These are phyloP conservation scores for Mesorhabditis spiculigera DNA, from an alignment of 2,888 invertebrate genomes.

Conservation along the genomic window DNA sequence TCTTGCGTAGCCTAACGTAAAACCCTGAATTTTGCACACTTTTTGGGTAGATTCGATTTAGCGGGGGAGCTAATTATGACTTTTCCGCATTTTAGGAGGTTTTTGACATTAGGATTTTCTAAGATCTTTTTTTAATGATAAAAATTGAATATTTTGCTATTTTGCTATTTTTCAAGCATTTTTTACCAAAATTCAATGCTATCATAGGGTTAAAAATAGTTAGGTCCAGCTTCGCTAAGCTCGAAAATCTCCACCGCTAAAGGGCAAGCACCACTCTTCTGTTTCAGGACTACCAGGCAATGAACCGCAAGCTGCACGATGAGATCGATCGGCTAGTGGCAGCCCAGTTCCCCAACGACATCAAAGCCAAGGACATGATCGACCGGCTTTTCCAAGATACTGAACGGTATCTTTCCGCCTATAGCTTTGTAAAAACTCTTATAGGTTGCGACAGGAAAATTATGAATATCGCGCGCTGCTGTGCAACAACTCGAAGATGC, in stretches of 20 bases:
- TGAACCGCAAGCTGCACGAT: constrained; percentile 27
- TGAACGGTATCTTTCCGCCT: constrained; percentile 21
- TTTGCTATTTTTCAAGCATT: no score
- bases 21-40: neutral
- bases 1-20: no score
- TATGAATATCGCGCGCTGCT: neutral
- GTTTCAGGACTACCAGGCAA: constrained; percentile 30
- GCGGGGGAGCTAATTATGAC: no score
- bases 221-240: no score
- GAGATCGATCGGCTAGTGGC: constrained; percentile 29
- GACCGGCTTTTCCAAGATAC: constrained; percentile 42
- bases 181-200: no score
- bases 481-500: neutral
- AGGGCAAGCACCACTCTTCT: no score
- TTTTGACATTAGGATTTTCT: no score
- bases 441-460: neutral
- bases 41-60: neutral
- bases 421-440: neutral
- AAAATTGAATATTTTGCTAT: neutral
- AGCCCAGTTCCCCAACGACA: constrained; percentile 18
- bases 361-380: constrained; percentile 26
- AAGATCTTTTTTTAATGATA: neutral
- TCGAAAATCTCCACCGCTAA: no score
- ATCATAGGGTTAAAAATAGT: no score
- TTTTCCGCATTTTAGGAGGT: no score